Conservation (phyloP, 2,888 invertebrate species). For the Bhutanitis thaidina region DNA sequence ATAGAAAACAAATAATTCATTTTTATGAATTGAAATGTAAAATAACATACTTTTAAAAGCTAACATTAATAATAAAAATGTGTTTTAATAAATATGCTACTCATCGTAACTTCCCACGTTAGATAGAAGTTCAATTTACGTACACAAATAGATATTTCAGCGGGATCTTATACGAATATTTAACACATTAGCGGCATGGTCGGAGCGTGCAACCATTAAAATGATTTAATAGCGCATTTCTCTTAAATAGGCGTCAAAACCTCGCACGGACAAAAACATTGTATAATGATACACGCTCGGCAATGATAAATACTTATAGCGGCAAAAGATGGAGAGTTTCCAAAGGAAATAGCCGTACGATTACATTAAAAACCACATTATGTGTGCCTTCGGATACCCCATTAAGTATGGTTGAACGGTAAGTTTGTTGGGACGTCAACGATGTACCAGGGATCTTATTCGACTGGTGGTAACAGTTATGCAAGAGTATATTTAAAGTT, state of each 20-base stretch:
- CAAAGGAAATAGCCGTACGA: conserved; percentile 32
- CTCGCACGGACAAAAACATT: conserved; percentile 27
- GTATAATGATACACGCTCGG: conserved; percentile 25
- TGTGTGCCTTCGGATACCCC: not conserved
- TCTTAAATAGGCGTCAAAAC: conserved; percentile 28
- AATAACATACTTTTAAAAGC: no score
- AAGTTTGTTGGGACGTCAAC: conserved; percentile 7
- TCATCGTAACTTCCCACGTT: not conserved
- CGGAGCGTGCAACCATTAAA: conserved; percentile 25
- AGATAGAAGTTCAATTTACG: not conserved
- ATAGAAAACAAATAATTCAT: no score
- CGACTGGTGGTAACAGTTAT: conserved; percentile 33
- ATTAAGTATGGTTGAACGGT: not conserved
- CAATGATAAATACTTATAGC: conserved; percentile 27
- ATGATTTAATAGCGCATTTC: conserved; percentile 32
- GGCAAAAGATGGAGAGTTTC: conserved; percentile 36
- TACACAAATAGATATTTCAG: conserved; percentile 7
- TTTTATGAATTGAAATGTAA: no score
- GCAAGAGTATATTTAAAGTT: conserved; percentile 36
- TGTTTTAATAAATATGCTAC: not conserved
- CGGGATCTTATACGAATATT: conserved; percentile 21
- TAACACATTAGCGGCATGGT: conserved; percentile 22
- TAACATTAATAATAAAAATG: no score
- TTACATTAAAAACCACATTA: not conserved
- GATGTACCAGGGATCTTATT: conserved; percentile 25